Conservation (phyloP, 1,140 invertebrate species). For the Bilobella aurantiaca region DNA sequence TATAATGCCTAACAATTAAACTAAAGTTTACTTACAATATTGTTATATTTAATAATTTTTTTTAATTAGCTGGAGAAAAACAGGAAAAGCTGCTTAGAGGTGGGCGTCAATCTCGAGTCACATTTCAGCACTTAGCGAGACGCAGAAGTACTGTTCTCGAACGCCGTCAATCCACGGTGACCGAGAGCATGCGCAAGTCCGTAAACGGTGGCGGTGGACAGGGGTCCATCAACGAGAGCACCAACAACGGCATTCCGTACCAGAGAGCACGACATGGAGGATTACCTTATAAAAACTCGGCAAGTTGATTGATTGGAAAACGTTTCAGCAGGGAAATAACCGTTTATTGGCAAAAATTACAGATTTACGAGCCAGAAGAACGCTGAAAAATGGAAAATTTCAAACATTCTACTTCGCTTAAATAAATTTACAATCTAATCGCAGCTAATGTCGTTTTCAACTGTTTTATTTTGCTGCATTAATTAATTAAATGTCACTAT, state of each 20-base stretch:
- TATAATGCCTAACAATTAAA: too few relatives aligned
- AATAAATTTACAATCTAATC: not conserved
- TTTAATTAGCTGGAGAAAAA: not conserved
- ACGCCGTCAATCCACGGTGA: not conserved
- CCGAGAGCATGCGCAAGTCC: not conserved
- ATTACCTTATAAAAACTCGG: not conserved
- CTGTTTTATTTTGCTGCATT: not conserved
- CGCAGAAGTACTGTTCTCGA: not conserved
- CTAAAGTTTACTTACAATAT: not conserved
- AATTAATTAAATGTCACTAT: not conserved
- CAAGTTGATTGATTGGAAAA: not conserved
- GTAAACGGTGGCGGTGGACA: not conserved
- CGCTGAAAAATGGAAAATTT: not conserved
- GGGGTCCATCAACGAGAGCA: not conserved
- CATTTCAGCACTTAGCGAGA: not conserved
- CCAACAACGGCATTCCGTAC: not conserved
- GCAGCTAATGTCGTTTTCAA: not conserved
- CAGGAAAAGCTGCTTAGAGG: not conserved
- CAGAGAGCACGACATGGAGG: not conserved
- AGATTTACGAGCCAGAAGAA: not conserved
- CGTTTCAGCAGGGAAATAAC: not conserved
- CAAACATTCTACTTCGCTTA: not conserved
- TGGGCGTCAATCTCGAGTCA: not conserved
- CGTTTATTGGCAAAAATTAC: not conserved
- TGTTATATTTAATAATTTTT: not conserved